Percentiles rank a stretch among this genome's conserved stretches.
These are phyloP conservation scores for Henricia sp. DNA, from an alignment of 53 echinoderm and acorn worm species.

Conservation along the genomic window DNA sequence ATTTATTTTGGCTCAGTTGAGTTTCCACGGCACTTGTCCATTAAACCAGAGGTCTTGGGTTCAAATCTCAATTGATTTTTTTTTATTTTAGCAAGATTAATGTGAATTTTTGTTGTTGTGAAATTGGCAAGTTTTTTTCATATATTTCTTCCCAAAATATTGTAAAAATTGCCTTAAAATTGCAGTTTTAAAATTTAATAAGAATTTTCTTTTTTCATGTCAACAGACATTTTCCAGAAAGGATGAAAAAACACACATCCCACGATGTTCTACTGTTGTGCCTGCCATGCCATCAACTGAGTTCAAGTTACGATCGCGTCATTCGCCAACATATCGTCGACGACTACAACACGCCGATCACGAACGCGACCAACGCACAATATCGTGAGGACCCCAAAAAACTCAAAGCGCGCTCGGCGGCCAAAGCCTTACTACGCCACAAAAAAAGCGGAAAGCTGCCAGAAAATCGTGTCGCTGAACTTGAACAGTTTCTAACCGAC, in stretches of 20 bases:
- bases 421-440: constrained; percentile 83
- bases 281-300: constrained; percentile 81
- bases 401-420: constrained; percentile 77
- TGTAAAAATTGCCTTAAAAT: too few species aligned
- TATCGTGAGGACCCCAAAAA: constrained; percentile 72
- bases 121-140: too few species aligned
- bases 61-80: too few species aligned
- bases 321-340: constrained; percentile 64
- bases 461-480: constrained; percentile 68
- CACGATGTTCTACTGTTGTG: constrained; percentile 94
- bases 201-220: too few species aligned
- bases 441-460: constrained; percentile 67
- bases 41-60: too few species aligned
- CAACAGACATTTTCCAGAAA: constrained; percentile 91
- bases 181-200: too few species aligned
- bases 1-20: too few species aligned
- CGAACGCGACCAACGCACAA: constrained; percentile 60
- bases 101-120: too few species aligned
- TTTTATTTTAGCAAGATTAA: too few species aligned
- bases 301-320: constrained; percentile 69
- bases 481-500: constrained; percentile 51
- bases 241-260: constrained; percentile 87
- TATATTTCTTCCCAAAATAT: too few species aligned
- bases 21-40: too few species aligned
- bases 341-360: constrained; percentile 80